These are phyloP conservation scores for Apodemia duryi DNA, from an alignment of 2,888 invertebrate species.

Conservation along the genomic window DNA sequence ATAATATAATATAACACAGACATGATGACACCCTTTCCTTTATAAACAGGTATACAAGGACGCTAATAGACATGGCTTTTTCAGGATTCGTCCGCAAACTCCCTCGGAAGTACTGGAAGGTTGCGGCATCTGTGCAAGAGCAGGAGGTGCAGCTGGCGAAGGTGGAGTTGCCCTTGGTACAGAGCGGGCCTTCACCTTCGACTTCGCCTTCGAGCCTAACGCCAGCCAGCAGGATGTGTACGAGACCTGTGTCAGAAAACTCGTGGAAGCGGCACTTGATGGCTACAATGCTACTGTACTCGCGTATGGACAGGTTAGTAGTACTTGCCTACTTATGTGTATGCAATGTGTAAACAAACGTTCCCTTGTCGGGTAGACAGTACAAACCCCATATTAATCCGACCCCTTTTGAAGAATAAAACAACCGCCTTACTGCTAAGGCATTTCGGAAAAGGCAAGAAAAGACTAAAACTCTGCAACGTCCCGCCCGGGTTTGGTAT, in stretches of 20 bases:
- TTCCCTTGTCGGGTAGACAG: too few relatives aligned
- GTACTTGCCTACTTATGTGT: not conserved
- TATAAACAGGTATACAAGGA: too few relatives aligned
- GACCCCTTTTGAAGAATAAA: too few relatives aligned
- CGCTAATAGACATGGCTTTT: constrained; percentile 17
- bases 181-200: constrained; percentile 97
- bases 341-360: too few relatives aligned
- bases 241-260: constrained; percentile 87
- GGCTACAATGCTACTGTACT: constrained; percentile 99
- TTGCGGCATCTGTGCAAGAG: constrained; percentile 95
- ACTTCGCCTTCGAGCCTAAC: constrained; percentile 94
- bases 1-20: too few relatives aligned
- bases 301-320: constrained; percentile 93
- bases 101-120: constrained; percentile 96
- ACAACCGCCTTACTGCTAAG: too few relatives aligned
- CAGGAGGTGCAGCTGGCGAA: constrained; percentile 92
- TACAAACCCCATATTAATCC: too few relatives aligned
- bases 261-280: constrained; percentile 95
- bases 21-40: too few relatives aligned
- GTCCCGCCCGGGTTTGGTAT: too few relatives aligned
- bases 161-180: constrained; percentile 95
- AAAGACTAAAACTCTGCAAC: too few relatives aligned
- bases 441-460: too few relatives aligned
- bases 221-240: constrained; percentile 89
- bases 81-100: constrained; percentile 96